phyloP scores from a whole-genome alignment of 1,140 invertebrate species.

The Schlechtendalia chinensis region DNA sequence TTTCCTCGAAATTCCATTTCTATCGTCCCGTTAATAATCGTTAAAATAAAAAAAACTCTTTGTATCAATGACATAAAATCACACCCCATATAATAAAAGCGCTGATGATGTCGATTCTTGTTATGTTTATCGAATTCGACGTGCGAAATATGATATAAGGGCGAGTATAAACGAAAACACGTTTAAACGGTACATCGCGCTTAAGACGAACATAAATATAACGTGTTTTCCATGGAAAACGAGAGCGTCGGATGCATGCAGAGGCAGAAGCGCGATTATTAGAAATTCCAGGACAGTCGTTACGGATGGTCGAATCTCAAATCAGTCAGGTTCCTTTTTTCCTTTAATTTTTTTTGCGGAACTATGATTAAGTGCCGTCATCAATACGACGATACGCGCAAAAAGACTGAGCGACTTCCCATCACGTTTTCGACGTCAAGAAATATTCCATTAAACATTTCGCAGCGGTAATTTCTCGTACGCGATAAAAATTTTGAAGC shows the following conservation, averaged over 20 bases:
- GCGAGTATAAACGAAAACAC: background rate
- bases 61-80: too few relatives aligned
- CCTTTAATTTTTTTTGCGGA: background rate
- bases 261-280: too few relatives aligned
- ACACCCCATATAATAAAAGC: too few relatives aligned
- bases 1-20: too few relatives aligned
- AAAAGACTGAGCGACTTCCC: constrained; percentile 18
- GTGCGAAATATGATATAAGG: background rate
- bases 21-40: too few relatives aligned
- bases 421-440: constrained; percentile 1
- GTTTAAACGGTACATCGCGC: too few relatives aligned
- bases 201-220: too few relatives aligned
- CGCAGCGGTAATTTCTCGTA: background rate
- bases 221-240: background rate
- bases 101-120: too few relatives aligned
- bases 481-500: constrained; percentile 3
- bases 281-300: background rate
- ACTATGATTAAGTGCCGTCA: constrained; percentile 19
- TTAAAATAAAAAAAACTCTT: too few relatives aligned
- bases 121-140: too few relatives aligned
- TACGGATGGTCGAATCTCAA: constrained; percentile 4
- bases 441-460: constrained; percentile 14
- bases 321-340: too few relatives aligned
- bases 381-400: background rate
- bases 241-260: background rate